phyloP scores from a whole-genome alignment of 2,797 vertebrate genomes.

The Novumbra hubbsi region DNA sequence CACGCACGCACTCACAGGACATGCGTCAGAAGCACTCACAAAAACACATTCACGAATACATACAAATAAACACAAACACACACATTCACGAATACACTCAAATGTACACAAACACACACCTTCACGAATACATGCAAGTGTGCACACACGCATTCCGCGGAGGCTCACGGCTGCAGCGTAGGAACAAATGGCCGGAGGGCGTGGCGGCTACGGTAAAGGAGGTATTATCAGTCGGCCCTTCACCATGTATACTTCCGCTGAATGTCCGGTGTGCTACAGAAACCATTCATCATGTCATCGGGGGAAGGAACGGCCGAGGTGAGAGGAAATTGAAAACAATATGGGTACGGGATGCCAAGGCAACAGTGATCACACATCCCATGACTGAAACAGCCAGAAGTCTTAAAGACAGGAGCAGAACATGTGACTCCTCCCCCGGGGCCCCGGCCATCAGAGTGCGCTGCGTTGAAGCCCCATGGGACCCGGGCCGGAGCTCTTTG shows the following conservation, averaged over 20 bases:
- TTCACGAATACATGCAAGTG: neutral
- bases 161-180: neutral
- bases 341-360: neutral
- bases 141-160: neutral
- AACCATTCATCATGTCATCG: slow-evolving; percentile 67
- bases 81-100: neutral
- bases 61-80: slow-evolving; percentile 41
- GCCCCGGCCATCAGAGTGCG: slow-evolving; percentile 51
- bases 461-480: slow-evolving; percentile 55
- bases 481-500: slow-evolving; percentile 40
- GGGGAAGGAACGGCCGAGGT: slow-evolving; percentile 47
- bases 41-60: slow-evolving; percentile 13
- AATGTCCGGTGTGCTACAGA: too few relatives aligned
- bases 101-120: neutral
- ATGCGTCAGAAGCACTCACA: neutral
- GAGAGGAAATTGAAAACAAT: slow-evolving; percentile 20
- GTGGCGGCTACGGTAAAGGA: slow-evolving; percentile 42
- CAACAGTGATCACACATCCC: slow-evolving; percentile 1
- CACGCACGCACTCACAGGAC: slow-evolving; percentile 6
- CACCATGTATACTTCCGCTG: slow-evolving; percentile 50
- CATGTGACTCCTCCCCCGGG: slow-evolving; percentile 42
- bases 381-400: slow-evolving; percentile 18
- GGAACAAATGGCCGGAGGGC: slow-evolving; percentile 28
- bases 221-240: slow-evolving; percentile 66
- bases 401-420: slow-evolving; percentile 46